Evolutionary conservation across 2,888 invertebrate species (phyloP), one percentile per base, ranked within the genome.

Genomic region (Ormyrus pomaceus): DNA sequence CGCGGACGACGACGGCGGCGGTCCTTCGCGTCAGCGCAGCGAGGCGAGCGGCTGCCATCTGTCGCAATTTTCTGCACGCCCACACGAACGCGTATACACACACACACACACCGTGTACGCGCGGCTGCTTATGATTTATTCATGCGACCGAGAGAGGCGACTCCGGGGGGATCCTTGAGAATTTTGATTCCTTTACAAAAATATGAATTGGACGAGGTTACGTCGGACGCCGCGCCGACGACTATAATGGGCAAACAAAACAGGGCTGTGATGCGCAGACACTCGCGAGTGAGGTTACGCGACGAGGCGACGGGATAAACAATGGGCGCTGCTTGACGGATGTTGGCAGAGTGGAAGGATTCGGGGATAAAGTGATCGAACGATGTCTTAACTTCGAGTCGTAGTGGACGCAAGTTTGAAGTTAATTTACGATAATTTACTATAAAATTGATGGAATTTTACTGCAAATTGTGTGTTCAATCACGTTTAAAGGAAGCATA

Each of bases 181-280:
- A 80, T 80, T 80, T 80, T 71, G 71, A 72, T 66, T 72, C 72
- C 75, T 34, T 34, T 71, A 59, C 70, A 46, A 68, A 72, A 68
- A 66, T 55, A 69, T 59, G 56, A 51, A 13, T 50, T 9, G 34
- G 55, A 55, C 46, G 53, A 10, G 19, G 51, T 11, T 34, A 34
- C 2, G 34, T 34, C 34, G 34, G 34, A 34, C 34, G 4, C 34
- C 34, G 34, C 34, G 34, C 19, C 19, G 53, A 53, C 8, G 53
- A 8, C 59, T 8, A 34, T 59, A 7, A 19, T 7, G 59, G 59
- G 59, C 34, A 59, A 59, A 59, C 59, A 59, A 59, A 59, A 59
- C 59, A 59, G 34, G 8, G 59, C 6, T 59, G 34, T 59, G 34
- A 34, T 19, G 59, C 34, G 13, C 6, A 5, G 34, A 59, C 6